Evolutionary conservation across 2,888 invertebrate genomes (phyloP), one percentile per base, ranked within the genome.

Genomic region (Zaprionus lineosus): DNA sequence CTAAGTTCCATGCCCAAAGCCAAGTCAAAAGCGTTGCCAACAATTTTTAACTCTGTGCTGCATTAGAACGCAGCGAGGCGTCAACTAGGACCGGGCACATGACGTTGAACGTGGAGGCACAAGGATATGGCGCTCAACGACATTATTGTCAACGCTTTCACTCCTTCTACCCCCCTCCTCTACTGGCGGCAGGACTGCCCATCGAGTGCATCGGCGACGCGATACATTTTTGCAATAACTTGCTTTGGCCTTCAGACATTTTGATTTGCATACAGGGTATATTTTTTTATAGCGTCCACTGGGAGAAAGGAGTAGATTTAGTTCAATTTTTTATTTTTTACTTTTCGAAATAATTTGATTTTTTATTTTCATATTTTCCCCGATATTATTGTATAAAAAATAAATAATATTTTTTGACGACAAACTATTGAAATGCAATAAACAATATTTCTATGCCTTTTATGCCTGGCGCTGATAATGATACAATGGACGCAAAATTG

Each of bases 61-160:
- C 72, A 76, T 72, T 76, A 72, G 68, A 61, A 44, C 53, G 68
- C 73, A 76, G 57, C 53, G 68, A 76, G 53, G 68, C 77, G 43
- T 37, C 77, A 72, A 57, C 43, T 39, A 56, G 31, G 6, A 26
- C 12, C 11, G 31, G 3, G 24, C 19, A 37, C 9, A 5, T 34
- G 16, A 39, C 14, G 19, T 16, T 21, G 47, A 37, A 12, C 18
- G 12, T 14, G 15, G 12, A 26, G 46, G 12, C 9, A 16, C 18
- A 41, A 18, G 52, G 29, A 34, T 34, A 55, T 44, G 43, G 53
- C 36, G 56, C 33, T 41, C 28, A 57, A 21, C 55, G 55, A 47
- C 55, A 59, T 51, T 57, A 76, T 76, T 72, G 73, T 76, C 67
- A 66, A 76, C 53, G 61, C 50, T 51, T 58, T 65, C 43, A n/a